phyloP scores from a whole-genome alignment of 2,113 vertebrate species.

The Crotalus tigris region DNA sequence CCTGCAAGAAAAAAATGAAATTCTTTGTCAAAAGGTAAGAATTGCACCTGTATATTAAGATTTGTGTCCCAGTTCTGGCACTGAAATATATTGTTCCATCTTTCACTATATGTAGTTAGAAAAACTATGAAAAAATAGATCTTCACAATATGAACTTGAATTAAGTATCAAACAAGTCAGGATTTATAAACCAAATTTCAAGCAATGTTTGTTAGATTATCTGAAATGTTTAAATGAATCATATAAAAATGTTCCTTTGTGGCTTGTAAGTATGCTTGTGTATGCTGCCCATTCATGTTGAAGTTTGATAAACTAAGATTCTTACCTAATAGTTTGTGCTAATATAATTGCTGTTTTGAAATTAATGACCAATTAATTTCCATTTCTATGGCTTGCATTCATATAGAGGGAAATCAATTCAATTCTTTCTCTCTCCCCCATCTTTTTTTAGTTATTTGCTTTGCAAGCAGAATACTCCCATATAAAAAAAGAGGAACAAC shows the following conservation, averaged over 20 bases:
- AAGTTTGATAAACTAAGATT: not conserved
- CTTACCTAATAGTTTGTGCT: not conserved
- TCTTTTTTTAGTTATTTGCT: slow-evolving; percentile 80
- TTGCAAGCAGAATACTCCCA: slow-evolving; percentile 82
- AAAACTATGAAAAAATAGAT: not conserved
- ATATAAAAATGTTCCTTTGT: not conserved
- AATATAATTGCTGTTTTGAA: not conserved
- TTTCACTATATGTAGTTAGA: not conserved
- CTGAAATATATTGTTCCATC: not conserved
- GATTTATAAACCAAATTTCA: not conserved
- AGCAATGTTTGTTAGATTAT: not conserved
- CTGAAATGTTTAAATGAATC: not conserved
- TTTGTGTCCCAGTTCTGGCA: not conserved
- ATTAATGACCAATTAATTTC: not conserved
- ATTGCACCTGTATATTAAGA: not conserved
- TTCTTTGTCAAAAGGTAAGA: slow-evolving; percentile 84
- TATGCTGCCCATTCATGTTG: not conserved
- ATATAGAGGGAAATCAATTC: slow-evolving; percentile 13
- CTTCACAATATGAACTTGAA: not conserved
- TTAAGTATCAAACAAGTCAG: not conserved
- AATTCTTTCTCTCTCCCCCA: slow-evolving; percentile 16
- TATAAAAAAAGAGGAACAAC: slow-evolving; percentile 74
- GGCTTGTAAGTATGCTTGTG: not conserved
- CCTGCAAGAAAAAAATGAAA: slow-evolving; percentile 90
- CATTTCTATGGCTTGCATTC: not conserved